These are phyloP conservation scores for Rhyacophila brunnea DNA, from an alignment of 1,140 invertebrate genomes.

Conservation along the genomic window DNA sequence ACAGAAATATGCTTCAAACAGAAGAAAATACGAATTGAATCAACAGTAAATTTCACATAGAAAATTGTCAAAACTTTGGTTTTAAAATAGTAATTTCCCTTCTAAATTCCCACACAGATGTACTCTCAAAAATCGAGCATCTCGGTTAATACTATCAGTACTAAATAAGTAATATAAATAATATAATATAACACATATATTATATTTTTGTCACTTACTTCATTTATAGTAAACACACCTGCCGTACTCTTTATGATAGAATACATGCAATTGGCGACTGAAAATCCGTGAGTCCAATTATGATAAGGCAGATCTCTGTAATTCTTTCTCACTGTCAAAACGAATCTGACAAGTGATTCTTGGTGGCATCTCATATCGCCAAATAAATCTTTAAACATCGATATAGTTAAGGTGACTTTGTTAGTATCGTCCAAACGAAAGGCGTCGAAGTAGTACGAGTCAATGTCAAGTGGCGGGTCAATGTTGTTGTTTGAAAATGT, in stretches of 20 bases:
- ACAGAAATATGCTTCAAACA: no score
- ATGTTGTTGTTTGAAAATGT: constrained; percentile 47
- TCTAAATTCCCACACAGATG: no score
- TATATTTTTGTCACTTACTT: no score
- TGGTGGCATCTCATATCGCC: constrained; percentile 60
- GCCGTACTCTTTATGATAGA: constrained; percentile 65
- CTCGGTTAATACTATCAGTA: no score
- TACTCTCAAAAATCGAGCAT: no score
- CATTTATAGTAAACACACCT: constrained; percentile 56
- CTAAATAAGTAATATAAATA: no score
- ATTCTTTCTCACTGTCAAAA: constrained; percentile 79
- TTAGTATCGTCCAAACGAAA: constrained; percentile 65
- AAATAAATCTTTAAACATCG: constrained; percentile 80
- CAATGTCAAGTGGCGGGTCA: constrained; percentile 41
- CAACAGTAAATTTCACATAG: no score
- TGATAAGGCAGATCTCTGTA: constrained; percentile 81
- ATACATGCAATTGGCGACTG: constrained; percentile 81
- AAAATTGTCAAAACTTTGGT: no score
- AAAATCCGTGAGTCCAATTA: constrained; percentile 85
- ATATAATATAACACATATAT: no score
- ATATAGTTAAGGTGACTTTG: constrained; percentile 69
- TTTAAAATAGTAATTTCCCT: no score
- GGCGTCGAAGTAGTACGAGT: constrained; percentile 71
- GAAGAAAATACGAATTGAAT: no score
- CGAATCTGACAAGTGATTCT: constrained; percentile 66